Base-by-base conservation (phyloP, 2,113 vertebrate genomes). In the Peromyscus maniculatus region DNA sequence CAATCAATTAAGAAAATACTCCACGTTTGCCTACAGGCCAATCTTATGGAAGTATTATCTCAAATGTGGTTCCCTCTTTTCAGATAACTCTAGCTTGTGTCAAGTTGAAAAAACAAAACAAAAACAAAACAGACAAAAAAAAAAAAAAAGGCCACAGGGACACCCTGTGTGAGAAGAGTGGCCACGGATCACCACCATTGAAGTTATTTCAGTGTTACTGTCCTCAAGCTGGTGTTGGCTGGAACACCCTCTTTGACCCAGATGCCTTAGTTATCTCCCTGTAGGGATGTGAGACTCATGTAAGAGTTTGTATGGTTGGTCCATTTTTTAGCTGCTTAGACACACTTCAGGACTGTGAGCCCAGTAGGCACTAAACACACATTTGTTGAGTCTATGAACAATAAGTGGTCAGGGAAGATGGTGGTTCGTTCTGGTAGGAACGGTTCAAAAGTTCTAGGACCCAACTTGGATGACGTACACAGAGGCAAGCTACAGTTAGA, bases 151-250 rank as follows among this genome's bases (percentile, higher is more conserved):
- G 13, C 75, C 13, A 49, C 12, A 15, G 43, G 13, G 10, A 17
- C 5, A 31, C 43, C 13, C 24, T 49, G 2, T 1, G 13, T 16
- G 43, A 33, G 19, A n/a, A 3, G 12, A 39, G 55, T 36, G 36
- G 55, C 55, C 1, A 1, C 1, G 52, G 49, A 12, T 31, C 21
- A 39, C 7, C 26, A 59, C 43, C 16, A 28, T 15, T 0, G 1
- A 33, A 72, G 22, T n/a, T 84, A 15, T 78, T 72, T 5, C 3
- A 43, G 28, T 69, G 77, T 71, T 16, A 39, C 24, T 17, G 11
- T 55, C 62, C 67, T 96, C 21, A 31, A 57, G 21, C 52, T 64
- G 43, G 36, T 17, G 39, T 31, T 55, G 78, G 5, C 64, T 57
- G 4, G 17, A 86, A 19, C 31, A 5, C 12, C 13, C 52, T 69